phyloP scores from a whole-genome alignment of 2,113 vertebrate species.

The Lophotis ruficrista region DNA sequence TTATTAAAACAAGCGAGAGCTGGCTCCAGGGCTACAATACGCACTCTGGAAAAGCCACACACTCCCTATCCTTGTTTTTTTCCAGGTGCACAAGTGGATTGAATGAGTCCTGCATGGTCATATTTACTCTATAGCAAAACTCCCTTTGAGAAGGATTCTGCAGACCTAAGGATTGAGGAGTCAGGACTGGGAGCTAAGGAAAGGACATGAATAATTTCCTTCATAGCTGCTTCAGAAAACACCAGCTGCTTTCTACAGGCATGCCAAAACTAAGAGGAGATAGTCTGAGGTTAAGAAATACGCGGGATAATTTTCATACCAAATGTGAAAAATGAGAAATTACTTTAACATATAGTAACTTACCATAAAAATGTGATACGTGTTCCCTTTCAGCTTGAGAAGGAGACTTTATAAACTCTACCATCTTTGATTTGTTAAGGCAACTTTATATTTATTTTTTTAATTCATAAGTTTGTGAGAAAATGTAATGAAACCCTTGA shows the following conservation, averaged over 20 bases:
- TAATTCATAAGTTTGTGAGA: conserved; percentile 25
- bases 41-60: neutral
- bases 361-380: neutral
- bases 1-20: neutral
- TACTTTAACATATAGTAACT: neutral
- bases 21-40: neutral
- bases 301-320: neutral
- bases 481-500: neutral
- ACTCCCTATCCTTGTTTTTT: neutral
- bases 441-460: conserved; percentile 43
- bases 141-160: neutral
- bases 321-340: conserved; percentile 23
- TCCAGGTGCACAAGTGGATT: neutral
- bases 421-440: neutral
- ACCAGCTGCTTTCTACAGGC: neutral
- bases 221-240: neutral
- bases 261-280: neutral
- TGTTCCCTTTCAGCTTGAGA: neutral
- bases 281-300: neutral
- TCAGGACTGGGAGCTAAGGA: neutral
- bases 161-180: neutral
- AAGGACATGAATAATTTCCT: neutral
- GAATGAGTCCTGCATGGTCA: accelerated
- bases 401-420: neutral
- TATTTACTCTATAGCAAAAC: neutral